phyloP scores from a whole-genome alignment of 35 echinoderm and acorn worm species.

The Stichopus chloronotus region DNA sequence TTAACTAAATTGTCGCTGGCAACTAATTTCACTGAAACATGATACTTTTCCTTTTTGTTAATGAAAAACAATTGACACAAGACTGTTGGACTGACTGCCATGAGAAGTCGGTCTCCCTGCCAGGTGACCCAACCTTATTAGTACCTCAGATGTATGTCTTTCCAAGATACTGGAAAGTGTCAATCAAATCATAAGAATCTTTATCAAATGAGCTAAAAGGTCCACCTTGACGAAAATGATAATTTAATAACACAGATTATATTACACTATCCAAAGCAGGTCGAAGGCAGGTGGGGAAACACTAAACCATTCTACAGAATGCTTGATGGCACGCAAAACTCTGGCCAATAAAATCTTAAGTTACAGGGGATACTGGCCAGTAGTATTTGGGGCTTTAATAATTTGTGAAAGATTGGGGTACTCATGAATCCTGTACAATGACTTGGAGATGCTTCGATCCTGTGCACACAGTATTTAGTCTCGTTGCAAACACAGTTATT shows the following conservation, averaged over 20 bases:
- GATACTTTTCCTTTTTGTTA: no score
- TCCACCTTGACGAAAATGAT: background rate
- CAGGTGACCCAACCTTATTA: no score
- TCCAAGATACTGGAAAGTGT: background rate
- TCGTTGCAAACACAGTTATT: no score
- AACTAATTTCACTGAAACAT: no score
- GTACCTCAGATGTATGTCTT: background rate
- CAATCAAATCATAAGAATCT: background rate
- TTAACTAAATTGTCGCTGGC: no score
- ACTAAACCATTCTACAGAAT: background rate
- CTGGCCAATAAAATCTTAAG: background rate
- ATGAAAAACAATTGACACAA: no score
- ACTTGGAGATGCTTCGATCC: no score
- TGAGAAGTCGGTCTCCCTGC: no score
- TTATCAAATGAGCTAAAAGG: background rate
- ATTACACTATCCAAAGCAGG: background rate
- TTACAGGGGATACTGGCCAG: background rate
- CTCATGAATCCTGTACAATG: no score
- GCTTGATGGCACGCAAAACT: background rate
- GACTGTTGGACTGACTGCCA: no score
- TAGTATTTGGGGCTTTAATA: background rate
- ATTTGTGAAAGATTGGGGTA: no score
- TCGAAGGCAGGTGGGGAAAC: background rate
- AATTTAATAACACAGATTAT: background rate
- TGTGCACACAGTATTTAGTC: no score